Base-by-base conservation (phyloP, 2,797 vertebrate genomes). In the Ceyx erithaca region DNA sequence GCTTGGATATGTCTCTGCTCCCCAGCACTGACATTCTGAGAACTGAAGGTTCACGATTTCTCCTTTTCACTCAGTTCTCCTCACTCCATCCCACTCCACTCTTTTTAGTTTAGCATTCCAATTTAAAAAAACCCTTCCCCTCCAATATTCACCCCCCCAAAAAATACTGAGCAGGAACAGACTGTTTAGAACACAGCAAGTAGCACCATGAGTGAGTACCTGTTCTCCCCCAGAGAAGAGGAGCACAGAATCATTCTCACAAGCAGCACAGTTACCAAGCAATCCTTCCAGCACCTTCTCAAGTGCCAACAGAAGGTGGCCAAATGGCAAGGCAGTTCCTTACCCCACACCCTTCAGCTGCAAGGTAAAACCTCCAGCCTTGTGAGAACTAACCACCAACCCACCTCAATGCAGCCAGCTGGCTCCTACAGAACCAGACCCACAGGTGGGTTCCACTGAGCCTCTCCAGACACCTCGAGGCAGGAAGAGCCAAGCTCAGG, bases 221-320 rank as follows among this genome's bases (percentile, higher is more conserved):
- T 19, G 8, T 12, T 17, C 67, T 84, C 19, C 68, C 51, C 64
- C 7, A 43, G 25, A 93, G 69, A 30, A 77, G 17, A 85, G 58
- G 13, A 48, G 46, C 35, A 78, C 43, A 72, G 45, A 61, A 10
- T 54, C 70, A 19, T 23, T 49, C 57, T 37, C 8, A 4, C 25
- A 80, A 57, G 71, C 61, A 85, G 67, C 21, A 52, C 82, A 84
- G 78, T 10, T 84, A 77, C 91, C 94, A 93, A 67, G 72, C 64
- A 71, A 78, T 83, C 43, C 46, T 70, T 82, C 30, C 69, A 83
- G 71, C 62, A 80, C 33, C 61, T 90, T 78, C 90, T 67, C 5
- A 4, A 59, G 48, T 26, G n/a, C 54, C 51, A 49, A 35, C 9
- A 90, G 30, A 46, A 46, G 35, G 63, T 30, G 51, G 20, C 3